phyloP scores from a whole-genome alignment of 2,888 invertebrate species.

The Orthonevra nobilis region DNA sequence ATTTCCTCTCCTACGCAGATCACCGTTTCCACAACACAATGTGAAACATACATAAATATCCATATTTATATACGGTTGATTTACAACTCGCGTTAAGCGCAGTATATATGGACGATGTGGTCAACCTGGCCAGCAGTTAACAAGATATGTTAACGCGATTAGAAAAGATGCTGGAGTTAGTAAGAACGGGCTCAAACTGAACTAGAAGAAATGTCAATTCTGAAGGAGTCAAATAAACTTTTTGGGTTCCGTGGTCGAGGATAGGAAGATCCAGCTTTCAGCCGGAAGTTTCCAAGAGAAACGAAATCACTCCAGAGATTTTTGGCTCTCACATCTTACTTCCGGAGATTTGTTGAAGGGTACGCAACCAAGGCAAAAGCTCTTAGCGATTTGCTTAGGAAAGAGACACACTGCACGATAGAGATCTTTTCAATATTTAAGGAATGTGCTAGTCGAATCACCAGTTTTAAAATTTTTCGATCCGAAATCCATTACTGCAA shows the following conservation, averaged over 20 bases:
- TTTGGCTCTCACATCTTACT: not conserved
- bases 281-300: slow-evolving; percentile 1
- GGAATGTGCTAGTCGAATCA: slow-evolving; percentile 23
- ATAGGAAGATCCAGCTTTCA: slow-evolving; percentile 6
- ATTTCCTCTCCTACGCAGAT: too few relatives aligned
- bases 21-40: too few relatives aligned
- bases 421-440: slow-evolving; percentile 46
- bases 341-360: slow-evolving; percentile 18
- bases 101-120: slow-evolving; percentile 16
- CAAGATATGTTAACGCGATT: not conserved
- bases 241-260: not conserved
- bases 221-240: not conserved
- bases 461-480: slow-evolving; percentile 61
- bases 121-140: not conserved
- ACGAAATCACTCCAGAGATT: not conserved
- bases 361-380: not conserved
- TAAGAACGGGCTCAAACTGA: not conserved
- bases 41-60: too few relatives aligned
- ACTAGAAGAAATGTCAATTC: slow-evolving; percentile 15
- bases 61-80: too few relatives aligned
- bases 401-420: slow-evolving; percentile 37
- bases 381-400: slow-evolving; percentile 65
- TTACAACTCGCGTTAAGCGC: too few relatives aligned
- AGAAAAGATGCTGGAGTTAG: not conserved
- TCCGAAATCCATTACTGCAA: slow-evolving; percentile 47